Percentiles rank a stretch among this genome's conserved stretches.
These are phyloP conservation scores for Mactra quadrangularis DNA, from an alignment of 1,140 invertebrate species.

Conservation along the genomic window DNA sequence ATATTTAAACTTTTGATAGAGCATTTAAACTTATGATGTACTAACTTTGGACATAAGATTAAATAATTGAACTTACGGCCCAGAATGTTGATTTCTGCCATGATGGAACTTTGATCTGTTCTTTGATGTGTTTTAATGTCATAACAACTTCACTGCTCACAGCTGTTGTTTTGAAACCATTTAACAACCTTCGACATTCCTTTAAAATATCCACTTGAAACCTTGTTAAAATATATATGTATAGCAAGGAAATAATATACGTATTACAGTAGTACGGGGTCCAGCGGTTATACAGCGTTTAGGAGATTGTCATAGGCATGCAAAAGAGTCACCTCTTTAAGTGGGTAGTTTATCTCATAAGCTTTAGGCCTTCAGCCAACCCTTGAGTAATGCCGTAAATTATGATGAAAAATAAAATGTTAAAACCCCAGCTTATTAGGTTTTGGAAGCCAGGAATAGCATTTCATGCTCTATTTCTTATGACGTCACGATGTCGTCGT, in stretches of 20 bases:
- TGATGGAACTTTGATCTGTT: constrained; percentile 6
- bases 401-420: too few relatives aligned
- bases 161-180: constrained; percentile 26
- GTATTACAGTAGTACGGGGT: neutral
- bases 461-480: too few relatives aligned
- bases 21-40: neutral
- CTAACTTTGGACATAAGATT: neutral
- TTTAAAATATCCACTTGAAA: constrained; percentile 33
- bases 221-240: neutral
- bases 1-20: neutral
- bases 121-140: constrained; percentile 2
- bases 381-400: neutral
- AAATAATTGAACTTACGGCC: constrained; percentile 16
- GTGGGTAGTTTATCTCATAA: neutral
- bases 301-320: neutral
- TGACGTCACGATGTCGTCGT: too few relatives aligned
- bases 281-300: neutral
- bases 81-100: constrained; percentile 53
- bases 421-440: too few relatives aligned
- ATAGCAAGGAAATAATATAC: neutral
- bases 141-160: neutral
- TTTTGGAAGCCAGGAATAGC: too few relatives aligned
- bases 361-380: neutral
- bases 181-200: constrained; percentile 24
- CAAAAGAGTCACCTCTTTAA: neutral